Evolutionary conservation across 2,797 vertebrate species (phyloP).

Genomic region (Danio choprae): DNA sequence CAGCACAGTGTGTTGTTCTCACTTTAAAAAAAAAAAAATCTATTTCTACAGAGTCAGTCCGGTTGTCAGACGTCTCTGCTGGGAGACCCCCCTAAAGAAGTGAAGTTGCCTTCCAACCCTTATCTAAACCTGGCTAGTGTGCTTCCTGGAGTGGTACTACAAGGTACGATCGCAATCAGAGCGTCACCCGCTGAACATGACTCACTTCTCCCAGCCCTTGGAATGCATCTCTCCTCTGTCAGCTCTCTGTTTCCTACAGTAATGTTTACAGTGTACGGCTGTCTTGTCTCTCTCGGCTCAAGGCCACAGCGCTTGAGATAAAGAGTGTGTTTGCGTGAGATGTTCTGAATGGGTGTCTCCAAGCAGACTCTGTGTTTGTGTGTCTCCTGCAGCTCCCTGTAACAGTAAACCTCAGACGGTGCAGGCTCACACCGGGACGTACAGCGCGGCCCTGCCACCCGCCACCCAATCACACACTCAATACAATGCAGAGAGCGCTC

Average conservation of each 20-base stretch:
- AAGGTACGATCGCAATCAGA: conserved; percentile 72
- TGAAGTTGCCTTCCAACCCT: conserved; percentile 93
- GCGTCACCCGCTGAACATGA: conserved; percentile 33
- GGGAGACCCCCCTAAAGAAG: conserved; percentile 94
- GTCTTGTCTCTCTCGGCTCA: conserved; percentile 52
- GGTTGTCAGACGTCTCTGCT: conserved; percentile 89
- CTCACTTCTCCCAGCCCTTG: conserved; percentile 23
- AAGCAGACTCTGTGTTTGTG: conserved; percentile 27
- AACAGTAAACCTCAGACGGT: conserved; percentile 78
- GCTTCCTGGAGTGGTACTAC: conserved; percentile 87
- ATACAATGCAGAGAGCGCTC: conserved; percentile 79
- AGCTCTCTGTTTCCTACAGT: conserved; percentile 34
- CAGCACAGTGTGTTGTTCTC: background rate
- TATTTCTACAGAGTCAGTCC: conserved; percentile 71
- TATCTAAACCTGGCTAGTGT: conserved; percentile 96
- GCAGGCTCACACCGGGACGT: conserved; percentile 76
- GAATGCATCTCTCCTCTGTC: conserved; percentile 21
- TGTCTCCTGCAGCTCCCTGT: conserved; percentile 72
- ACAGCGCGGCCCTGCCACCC: conserved; percentile 72
- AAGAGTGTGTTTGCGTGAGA: conserved; percentile 17
- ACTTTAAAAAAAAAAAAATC: background rate
- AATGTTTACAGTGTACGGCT: conserved; percentile 41
- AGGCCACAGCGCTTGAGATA: conserved; percentile 36
- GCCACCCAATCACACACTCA: conserved; percentile 74
- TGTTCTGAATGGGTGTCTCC: conserved; percentile 15